Evolutionary conservation across 1,140 invertebrate species (phyloP), one percentile per base, ranked within the genome.

Genomic region (Melanaphis sacchari): DNA sequence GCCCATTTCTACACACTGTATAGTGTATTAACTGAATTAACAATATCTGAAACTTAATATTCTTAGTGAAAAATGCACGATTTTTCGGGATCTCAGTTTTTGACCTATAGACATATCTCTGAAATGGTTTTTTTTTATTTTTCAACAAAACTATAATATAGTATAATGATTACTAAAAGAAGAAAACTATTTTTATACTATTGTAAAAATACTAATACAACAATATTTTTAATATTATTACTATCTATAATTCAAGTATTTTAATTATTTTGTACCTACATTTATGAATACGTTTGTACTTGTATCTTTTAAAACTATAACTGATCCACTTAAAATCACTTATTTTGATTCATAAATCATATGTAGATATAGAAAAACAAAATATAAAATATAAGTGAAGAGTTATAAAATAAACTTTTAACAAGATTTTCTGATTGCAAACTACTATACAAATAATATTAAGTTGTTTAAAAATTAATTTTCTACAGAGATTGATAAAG

Each of bases 401-500:
- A 66, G 31, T 31, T 66, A 66, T 76, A 76, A 76, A 76, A 15
- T 18, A 15, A 76, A 76, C 59, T 76, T 76, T 76, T 76, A 76
- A 76, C 59, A n/a, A 76, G 59, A 76, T 76, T 76, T 36, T 4
- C 15, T 76, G 59, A 36, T 76, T 76, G 59, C 24, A n/a, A 21
- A 76, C 59, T 18, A n/a, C 15, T 76, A 76, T 36, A 76, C n/a
- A 76, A 76, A 76, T 76, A n/a, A 36, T 76, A 76, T 76, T 24
- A 76, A 76, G 59, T 76, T n/a, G 59, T 76, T 76, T 76, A 11
- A n/a, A 76, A 76, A 76, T n/a, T n/a, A 76, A 76, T 76, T 76
- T 76, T n/a, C 59, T 76, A 18, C 15, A 18, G 7, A 76, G 31
- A 76, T 76, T 76, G 59, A 76, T 76, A n/a, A 76, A n/a, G 31